Conservation (phyloP, 2,888 invertebrate species). For the Euplagia quadripunctaria region DNA sequence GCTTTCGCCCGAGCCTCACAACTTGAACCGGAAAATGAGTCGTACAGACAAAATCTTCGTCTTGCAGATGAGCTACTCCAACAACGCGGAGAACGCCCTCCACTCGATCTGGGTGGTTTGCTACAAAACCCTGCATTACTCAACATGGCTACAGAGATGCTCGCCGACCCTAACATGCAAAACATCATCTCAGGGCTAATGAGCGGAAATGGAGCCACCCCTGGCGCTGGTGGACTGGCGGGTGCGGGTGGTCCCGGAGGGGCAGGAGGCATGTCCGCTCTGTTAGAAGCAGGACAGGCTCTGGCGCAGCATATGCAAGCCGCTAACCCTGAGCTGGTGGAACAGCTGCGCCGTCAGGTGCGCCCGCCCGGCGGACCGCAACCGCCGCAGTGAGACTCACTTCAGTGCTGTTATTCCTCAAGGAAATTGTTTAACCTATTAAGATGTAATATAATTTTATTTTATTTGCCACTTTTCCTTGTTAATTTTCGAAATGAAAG, state of each 20-base stretch:
- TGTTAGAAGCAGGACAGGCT: slow-evolving; percentile 91
- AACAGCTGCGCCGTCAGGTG: slow-evolving; percentile 91
- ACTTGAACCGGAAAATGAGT: slow-evolving; percentile 97
- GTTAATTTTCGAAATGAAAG: slow-evolving; percentile 16
- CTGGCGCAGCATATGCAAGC: slow-evolving; percentile 94
- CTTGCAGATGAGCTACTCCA: slow-evolving; percentile 91
- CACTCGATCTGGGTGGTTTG: slow-evolving; percentile 89
- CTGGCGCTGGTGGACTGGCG: slow-evolving; percentile 57
- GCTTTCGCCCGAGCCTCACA: slow-evolving; percentile 96
- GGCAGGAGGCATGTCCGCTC: slow-evolving; percentile 73
- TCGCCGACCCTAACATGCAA: slow-evolving; percentile 94
- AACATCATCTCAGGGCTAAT: slow-evolving; percentile 90
- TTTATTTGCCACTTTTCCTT: slow-evolving; percentile 35
- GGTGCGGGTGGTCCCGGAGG: slow-evolving; percentile 88
- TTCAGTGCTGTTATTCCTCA: slow-evolving; percentile 19
- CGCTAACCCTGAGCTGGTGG: slow-evolving; percentile 94
- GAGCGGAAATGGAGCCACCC: slow-evolving; percentile 61
- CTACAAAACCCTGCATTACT: slow-evolving; percentile 94
- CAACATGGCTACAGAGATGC: slow-evolving; percentile 94
- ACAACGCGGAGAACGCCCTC: slow-evolving; percentile 89
- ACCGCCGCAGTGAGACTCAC: slow-evolving; percentile 59
- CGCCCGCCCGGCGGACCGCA: slow-evolving; percentile 70
- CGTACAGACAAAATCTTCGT: slow-evolving; percentile 94
- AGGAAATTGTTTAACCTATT: slow-evolving; percentile 40
- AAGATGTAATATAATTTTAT: slow-evolving; percentile 53